phyloP scores from a whole-genome alignment of 2,888 invertebrate genomes.

The Lucinisca nassula region DNA sequence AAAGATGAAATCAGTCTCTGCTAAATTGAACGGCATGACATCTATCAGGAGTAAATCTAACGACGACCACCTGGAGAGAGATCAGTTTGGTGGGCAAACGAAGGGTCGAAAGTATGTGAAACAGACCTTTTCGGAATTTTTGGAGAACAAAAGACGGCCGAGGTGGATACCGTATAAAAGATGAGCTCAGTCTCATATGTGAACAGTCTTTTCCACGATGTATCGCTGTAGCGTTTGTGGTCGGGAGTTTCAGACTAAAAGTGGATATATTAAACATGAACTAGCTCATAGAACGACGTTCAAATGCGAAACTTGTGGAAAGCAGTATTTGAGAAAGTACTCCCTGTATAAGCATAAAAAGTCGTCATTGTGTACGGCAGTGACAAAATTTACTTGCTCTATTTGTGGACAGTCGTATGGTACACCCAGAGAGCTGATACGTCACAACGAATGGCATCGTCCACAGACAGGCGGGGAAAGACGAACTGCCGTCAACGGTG shows the following conservation, averaged over 20 bases:
- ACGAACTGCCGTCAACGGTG: background rate
- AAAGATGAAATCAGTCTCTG: background rate
- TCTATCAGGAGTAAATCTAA: background rate
- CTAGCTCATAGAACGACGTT: background rate
- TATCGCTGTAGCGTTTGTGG: constrained; percentile 13
- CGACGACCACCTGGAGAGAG: background rate
- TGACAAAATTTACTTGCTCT: background rate
- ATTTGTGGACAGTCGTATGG: background rate
- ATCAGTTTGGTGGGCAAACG: background rate
- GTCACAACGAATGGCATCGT: background rate
- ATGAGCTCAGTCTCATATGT: background rate
- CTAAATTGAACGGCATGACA: background rate
- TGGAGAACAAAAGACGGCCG: background rate
- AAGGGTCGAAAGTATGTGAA: background rate
- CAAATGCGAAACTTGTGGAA: constrained; percentile 7
- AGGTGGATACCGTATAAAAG: constrained; percentile 3
- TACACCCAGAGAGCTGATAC: background rate
- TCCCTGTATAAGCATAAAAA: background rate
- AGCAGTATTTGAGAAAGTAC: background rate
- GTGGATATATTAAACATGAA: background rate
- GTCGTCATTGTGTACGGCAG: background rate
- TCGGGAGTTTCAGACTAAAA: background rate
- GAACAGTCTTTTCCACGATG: background rate
- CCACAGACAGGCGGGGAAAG: background rate
- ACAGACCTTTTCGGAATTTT: background rate